These are phyloP conservation scores for Magallana angulata DNA, from an alignment of 1,140 invertebrate genomes.

Conservation along the genomic window DNA sequence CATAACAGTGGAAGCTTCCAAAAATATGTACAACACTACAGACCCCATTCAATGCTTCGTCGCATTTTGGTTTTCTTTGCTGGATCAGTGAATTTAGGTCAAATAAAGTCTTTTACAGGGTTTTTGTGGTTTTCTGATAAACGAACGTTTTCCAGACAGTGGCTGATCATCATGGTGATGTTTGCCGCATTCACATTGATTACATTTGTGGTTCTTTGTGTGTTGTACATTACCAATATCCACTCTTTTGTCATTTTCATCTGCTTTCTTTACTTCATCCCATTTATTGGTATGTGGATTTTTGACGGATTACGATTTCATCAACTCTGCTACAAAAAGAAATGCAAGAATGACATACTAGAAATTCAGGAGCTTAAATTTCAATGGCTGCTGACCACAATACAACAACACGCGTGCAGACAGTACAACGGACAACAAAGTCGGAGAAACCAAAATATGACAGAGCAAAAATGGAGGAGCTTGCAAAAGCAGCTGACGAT, in stretches of 20 bases:
- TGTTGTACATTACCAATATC: not conserved
- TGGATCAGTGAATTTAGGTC: not conserved
- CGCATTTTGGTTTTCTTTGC: not conserved
- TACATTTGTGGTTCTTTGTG: not conserved
- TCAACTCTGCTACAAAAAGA: not conserved
- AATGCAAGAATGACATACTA: not conserved
- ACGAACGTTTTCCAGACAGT: not conserved
- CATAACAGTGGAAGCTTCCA: not conserved
- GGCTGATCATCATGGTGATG: not conserved
- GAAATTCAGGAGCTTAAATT: not conserved
- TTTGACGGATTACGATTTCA: not conserved
- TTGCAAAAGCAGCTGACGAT: not conserved
- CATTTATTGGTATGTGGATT: constrained; percentile 2
- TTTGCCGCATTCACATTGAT: not conserved
- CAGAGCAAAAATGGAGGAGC: not conserved
- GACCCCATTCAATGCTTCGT: not conserved
- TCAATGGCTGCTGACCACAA: not conserved
- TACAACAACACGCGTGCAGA: not conserved
- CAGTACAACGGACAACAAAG: not conserved
- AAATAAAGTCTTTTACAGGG: not conserved
- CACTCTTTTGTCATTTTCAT: not conserved
- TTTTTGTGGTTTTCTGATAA: not conserved
- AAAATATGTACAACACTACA: constrained; percentile 4
- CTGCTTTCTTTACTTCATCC: not conserved
- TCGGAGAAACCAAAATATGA: not conserved